A percentile compares a stretch with the other conserved stretches of the same genome.
Conservation (phyloP, 2,888 invertebrate genomes). For the Tenthredo amoena region DNA sequence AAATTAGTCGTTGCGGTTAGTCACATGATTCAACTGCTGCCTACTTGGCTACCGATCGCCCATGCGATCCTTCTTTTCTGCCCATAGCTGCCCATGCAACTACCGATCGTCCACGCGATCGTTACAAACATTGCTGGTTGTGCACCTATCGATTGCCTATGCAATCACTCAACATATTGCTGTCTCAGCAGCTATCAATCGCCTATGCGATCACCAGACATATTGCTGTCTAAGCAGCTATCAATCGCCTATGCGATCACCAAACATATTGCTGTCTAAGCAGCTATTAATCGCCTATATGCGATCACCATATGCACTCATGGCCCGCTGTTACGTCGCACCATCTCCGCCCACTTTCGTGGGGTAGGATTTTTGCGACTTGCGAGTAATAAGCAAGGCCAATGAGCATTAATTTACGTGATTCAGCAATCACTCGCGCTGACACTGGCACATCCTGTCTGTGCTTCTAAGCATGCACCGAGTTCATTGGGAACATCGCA, state of each 20-base stretch:
- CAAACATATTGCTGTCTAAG: not conserved
- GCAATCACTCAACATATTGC: no score
- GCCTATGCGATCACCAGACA: no score
- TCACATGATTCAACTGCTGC: no score
- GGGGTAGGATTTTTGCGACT: slow-evolving; percentile 28
- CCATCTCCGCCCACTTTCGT: not conserved
- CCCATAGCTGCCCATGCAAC: no score
- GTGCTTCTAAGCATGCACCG: not conserved
- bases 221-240: no score
- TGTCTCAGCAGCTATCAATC: no score
- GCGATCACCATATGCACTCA: not conserved
- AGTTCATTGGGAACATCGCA: slow-evolving; percentile 1
- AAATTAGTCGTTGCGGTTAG: no score
- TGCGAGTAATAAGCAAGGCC: not conserved
- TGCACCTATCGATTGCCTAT: no score
- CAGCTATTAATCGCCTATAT: not conserved
- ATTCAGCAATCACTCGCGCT: not conserved
- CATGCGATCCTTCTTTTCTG: no score
- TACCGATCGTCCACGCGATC: no score
- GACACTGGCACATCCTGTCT: not conserved
- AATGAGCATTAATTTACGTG: not conserved
- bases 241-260: not conserved
- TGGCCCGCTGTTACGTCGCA: slow-evolving; percentile 15
- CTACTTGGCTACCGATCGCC: no score
- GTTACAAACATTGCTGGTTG: no score